Evolutionary conservation across 2,888 invertebrate species (phyloP), one percentile per base, ranked within the genome.

Genomic region (Ochropacha duplaris): DNA sequence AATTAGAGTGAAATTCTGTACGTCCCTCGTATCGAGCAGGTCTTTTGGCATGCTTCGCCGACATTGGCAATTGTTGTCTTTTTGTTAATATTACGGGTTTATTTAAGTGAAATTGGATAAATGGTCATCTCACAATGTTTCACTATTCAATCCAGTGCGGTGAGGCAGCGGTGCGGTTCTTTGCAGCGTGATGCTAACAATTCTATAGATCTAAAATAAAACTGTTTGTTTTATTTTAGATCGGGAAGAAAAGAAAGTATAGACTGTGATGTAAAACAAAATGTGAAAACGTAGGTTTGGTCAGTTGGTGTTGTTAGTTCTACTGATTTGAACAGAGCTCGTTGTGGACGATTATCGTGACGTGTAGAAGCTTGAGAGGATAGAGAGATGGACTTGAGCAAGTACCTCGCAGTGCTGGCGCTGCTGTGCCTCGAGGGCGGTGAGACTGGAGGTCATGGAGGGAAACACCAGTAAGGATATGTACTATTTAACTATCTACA

Each of bases 81-180:
- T 91, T 91, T 92, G 87, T 86, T 81, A 81, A 89, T 84, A 90
- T 89, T 87, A 87, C 90, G 78, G 86, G 87, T 90, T 90, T 90
- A 90, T 91, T 91, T 91, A 90, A 91, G 90, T 86, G 92, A 91
- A 93, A 92, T 91, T 90, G 84, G 89, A 92, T 93, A 93, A 93
- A 93, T 90, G 90, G 89, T 87, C 87, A 89, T 86, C 86, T 87
- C 87, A 79, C 81, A 72, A 85, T 86, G 86, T 87, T 83, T 80
- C 78, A 78, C 84, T 83, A 83, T 83, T 90, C 92, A 90, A 92
- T 87, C 84, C 76, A 69, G 79, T 71, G 81, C 72, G 75, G 84
- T 65, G 72, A 71, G 76, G 81, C 79, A 74, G 71, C 81, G 68
- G 86, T 76, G 83, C 81, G 79, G 84, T 74, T 69, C 74, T 77